Base-by-base conservation (phyloP, 2,113 vertebrate species). In the Nycticryphes semicollaris region DNA sequence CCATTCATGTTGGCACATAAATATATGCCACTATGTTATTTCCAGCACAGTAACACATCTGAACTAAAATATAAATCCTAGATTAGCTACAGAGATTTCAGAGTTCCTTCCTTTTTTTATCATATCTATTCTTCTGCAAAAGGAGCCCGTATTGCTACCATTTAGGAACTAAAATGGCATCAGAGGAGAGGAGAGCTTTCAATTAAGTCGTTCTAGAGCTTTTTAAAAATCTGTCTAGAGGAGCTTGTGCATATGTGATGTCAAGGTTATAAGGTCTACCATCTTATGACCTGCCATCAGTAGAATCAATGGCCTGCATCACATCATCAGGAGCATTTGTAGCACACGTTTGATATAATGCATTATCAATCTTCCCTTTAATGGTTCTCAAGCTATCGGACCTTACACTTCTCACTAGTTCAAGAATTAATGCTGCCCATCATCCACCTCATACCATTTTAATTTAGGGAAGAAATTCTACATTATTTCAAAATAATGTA, bases 401-500 rank as follows among this genome's bases (percentile, higher is more conserved):
- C 68, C 76, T 85, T 84, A 57, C 10, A 86, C 23, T 90, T 95
- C 43, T 82, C 56, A 60, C 51, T 66, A 56, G 56, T 45, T 78
- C 2, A 3, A 43, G 73, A 95, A 89, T 96, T 97, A 96, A 95
- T 84, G 56, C 86, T 75, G 72, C 64, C 76, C 30, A 57, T 94
- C 64, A 63, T 80, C 54, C 43, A 56, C 19, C 39, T 84, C 68
- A 72, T 86, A 68, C 33, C 37, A 66, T 69, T 95, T 89, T 94
- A 84, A 93, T 95, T 94, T 78, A 94, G 31, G 60, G 33, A 90
- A 93, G 66, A 84, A 92, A 75, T 72, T 91, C 64, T 75, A 81
- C 88, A 72, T 96, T 96, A 81, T 94, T 89, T 87, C 66, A 81
- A 84, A 41, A 62, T 94, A 94, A 90, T 67, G 24, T 88, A 90